phyloP scores from a whole-genome alignment of 2,797 vertebrate species.

The Margarornis squamiger region DNA sequence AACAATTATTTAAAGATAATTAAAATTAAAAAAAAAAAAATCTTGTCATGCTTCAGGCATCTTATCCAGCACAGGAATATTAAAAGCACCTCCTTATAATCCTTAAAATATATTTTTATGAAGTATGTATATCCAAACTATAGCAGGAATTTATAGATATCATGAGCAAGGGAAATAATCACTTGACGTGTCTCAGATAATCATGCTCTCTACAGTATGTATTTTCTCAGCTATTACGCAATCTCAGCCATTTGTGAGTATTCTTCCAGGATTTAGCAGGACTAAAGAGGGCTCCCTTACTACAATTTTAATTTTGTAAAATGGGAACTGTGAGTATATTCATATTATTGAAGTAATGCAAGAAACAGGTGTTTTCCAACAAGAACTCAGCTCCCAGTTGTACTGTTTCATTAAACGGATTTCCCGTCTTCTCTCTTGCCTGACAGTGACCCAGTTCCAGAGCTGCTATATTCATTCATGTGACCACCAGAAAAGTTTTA shows the following conservation, averaged over 20 bases:
- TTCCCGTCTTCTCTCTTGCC: not conserved
- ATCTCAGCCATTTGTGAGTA: not conserved
- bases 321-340: conserved; percentile 34
- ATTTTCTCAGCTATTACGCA: not conserved
- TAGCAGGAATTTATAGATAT: conserved; percentile 32
- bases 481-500: not conserved
- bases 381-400: conserved; percentile 34
- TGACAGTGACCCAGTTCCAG: conserved; percentile 6
- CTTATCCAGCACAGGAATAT: conserved; percentile 1
- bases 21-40: not conserved
- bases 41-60: not conserved
- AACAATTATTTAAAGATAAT: conserved; percentile 14
- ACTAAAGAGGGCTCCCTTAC: not conserved
- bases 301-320: conserved; percentile 33
- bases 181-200: conserved; percentile 57
- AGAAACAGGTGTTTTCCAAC: conserved; percentile 51
- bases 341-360: conserved; percentile 33
- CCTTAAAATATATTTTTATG: not conserved
- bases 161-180: conserved; percentile 20
- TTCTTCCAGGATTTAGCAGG: conserved; percentile 4
- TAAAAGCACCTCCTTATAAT: not conserved
- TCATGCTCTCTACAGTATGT: not conserved
- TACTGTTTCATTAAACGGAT: not conserved
- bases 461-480: not conserved
- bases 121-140: not conserved